phyloP scores from a whole-genome alignment of 2,797 vertebrate genomes.

The Lacerta agilis region DNA sequence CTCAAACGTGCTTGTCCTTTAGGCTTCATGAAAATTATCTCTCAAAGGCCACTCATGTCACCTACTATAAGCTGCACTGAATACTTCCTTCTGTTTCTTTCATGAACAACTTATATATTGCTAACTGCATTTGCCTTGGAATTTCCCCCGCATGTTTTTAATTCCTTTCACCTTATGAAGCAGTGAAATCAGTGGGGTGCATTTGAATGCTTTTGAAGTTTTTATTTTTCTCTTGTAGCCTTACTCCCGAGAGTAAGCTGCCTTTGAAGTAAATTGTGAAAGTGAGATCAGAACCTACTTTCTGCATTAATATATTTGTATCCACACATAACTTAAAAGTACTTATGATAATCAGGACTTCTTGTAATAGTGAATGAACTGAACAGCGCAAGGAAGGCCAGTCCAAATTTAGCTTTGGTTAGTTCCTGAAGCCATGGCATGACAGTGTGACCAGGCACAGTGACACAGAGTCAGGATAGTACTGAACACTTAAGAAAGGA shows the following conservation, averaged over 20 bases:
- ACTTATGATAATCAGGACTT: too few relatives aligned
- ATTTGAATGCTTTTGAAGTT: background rate
- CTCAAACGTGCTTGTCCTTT: background rate
- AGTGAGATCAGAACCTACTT: background rate
- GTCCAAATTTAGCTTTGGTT: too few relatives aligned
- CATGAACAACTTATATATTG: background rate
- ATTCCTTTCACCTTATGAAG: background rate
- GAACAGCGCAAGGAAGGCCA: too few relatives aligned
- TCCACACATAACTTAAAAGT: too few relatives aligned
- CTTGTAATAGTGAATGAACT: too few relatives aligned
- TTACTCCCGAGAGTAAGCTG: background rate
- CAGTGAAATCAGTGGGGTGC: background rate
- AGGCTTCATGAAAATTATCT: slow-evolving; percentile 11
- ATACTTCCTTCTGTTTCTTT: background rate
- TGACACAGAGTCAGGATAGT: background rate
- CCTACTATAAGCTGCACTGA: background rate
- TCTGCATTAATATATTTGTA: too few relatives aligned
- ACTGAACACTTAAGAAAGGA: background rate
- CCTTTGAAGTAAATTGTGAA: background rate
- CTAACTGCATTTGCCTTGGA: background rate
- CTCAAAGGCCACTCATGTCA: background rate
- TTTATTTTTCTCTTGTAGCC: background rate
- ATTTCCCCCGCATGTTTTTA: background rate
- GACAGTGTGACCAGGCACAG: background rate
- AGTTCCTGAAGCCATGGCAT: too few relatives aligned